Base-by-base conservation (phyloP, 2,888 invertebrate species). In the Ochropleura plecta region DNA sequence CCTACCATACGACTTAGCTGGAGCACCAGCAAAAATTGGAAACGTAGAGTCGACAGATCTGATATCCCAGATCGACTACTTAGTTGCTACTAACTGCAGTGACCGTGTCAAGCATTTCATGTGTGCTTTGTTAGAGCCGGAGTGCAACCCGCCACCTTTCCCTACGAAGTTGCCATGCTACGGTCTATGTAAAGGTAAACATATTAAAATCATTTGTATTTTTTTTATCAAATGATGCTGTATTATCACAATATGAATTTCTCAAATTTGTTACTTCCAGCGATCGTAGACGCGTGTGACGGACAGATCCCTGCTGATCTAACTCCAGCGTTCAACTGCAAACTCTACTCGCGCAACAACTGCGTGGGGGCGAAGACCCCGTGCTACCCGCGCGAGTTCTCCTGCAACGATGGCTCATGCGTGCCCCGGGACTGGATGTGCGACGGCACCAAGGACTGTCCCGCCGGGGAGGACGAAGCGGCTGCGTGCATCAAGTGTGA, bases 1-100 rank as follows among this genome's bases (percentile, higher is more conserved):
- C 6, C 92, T 97, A n/a, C 97, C 97, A 0, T 98, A 97, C 88
- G 97, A 97, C 92, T 91, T 97, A 82, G 97, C 97, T 3, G 97
- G 97, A 14, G 89, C 94, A 8, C 93, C 97, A 3, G 92, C 92
- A 0, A 93, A 92, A 7, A 89, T 97, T n/a, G 92, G 90, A 20
- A 93, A 93, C 18, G 88, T 92, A 9, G 94, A 96, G 7, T 89
- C 96, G 10, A 93, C 94, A 9, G 89, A 93, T 1, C 91, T 97
- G 48, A 89, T 97, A 82, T 94, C 97, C 0, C 97, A 97, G 86
- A 97, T 97, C 82, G 97, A 97, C 88, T 96, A 96, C 84, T 93
- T 98, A 40, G 94, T 97, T 20, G 92, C 96, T n/a, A 97, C 97
- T 12, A 97, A 97, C 86, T 98, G 98, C 91, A 97, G 97, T 81